A percentile compares a stretch with the other conserved stretches of the same genome.
phyloP scores from a whole-genome alignment of 2,113 vertebrate species.

The Callionymus lyra region DNA sequence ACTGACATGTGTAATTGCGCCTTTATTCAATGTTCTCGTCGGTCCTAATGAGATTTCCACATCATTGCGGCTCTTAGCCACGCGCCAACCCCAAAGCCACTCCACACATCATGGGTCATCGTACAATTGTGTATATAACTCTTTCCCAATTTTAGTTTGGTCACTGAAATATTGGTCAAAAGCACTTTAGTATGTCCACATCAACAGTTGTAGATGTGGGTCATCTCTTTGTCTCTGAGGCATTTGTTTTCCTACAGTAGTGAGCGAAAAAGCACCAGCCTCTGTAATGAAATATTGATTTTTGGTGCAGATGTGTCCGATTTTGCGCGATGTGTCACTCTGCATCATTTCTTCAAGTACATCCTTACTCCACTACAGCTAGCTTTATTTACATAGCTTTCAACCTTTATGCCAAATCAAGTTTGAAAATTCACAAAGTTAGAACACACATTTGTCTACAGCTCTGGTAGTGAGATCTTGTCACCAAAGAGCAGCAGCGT shows the following conservation, averaged over 20 bases:
- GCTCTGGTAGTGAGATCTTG: too few species aligned
- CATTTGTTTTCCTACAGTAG: conserved; percentile 3
- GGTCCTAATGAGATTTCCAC: conserved; percentile 17
- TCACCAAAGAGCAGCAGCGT: too few species aligned
- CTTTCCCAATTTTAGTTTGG: conserved; percentile 9
- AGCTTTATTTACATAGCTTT: too few species aligned
- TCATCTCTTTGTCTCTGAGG: conserved; percentile 23
- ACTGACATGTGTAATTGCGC: conserved; percentile 16
- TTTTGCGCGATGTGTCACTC: conserved; percentile 14
- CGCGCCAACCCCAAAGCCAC: background rate
- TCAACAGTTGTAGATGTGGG: conserved; percentile 20
- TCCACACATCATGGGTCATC: conserved; percentile 6
- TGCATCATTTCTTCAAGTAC: background rate
- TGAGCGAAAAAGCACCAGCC: conserved; percentile 9
- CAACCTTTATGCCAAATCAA: too few species aligned
- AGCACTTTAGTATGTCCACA: conserved; percentile 14
- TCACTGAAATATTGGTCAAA: conserved; percentile 6
- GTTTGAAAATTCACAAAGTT: too few species aligned
- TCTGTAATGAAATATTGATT: conserved; percentile 49
- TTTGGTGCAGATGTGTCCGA: conserved; percentile 35
- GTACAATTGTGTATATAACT: conserved; percentile 1
- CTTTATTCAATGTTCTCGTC: conserved; percentile 14
- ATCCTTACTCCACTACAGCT: background rate
- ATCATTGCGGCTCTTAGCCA: conserved; percentile 1
- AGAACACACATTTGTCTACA: too few species aligned